Conservation (phyloP, 2,797 vertebrate genomes). For the Rousettus madagascariensis region DNA sequence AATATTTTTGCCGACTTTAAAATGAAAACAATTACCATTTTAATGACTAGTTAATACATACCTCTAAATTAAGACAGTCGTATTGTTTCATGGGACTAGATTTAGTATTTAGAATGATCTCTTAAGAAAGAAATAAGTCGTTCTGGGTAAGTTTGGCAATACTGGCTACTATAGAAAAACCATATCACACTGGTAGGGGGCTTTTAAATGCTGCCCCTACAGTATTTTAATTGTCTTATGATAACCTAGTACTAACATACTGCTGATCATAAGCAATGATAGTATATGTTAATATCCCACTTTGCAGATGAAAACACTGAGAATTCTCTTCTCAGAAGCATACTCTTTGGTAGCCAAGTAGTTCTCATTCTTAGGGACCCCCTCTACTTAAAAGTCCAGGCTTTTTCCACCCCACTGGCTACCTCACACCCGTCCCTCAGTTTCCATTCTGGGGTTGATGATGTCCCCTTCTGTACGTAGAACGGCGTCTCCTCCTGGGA, state of each 20-base stretch:
- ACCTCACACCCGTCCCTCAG: not conserved
- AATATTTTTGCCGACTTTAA: conserved; percentile 18
- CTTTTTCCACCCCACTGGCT: not conserved
- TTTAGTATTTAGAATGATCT: not conserved
- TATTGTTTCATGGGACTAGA: not conserved
- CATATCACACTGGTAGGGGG: not conserved
- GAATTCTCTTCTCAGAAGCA: not conserved
- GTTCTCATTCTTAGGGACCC: not conserved
- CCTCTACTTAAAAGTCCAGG: not conserved
- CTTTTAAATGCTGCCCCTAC: not conserved
- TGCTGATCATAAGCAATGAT: not conserved
- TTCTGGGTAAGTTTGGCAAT: not conserved
- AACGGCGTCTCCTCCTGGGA: not conserved
- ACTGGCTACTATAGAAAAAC: not conserved
- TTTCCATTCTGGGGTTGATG: not conserved
- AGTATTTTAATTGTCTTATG: not conserved
- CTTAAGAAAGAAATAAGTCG: not conserved
- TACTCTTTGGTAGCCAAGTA: not conserved
- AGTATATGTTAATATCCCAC: not conserved
- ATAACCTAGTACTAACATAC: not conserved
- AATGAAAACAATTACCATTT: not conserved
- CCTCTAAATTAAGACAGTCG: not conserved
- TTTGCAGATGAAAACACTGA: not conserved
- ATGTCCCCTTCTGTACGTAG: not conserved
- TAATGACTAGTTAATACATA: not conserved